Conservation (phyloP, 2,113 vertebrate genomes). For the Camelus bactrianus region DNA sequence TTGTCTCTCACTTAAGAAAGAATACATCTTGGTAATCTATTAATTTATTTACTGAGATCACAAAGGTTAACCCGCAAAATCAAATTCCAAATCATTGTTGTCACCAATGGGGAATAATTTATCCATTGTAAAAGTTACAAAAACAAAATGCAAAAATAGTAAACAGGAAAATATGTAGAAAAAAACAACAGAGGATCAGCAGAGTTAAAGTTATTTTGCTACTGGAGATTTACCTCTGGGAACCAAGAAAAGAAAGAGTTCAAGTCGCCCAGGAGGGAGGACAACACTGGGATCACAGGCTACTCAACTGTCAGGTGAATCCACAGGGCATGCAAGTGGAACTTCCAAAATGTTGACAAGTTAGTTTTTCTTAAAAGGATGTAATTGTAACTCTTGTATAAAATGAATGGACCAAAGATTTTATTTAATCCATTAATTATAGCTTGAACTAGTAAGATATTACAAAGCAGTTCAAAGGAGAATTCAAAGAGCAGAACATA, state of each 20-base stretch:
- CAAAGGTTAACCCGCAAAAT: background rate
- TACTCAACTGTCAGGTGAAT: background rate
- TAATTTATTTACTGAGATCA: background rate
- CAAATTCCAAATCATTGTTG: background rate
- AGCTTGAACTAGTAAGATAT: background rate
- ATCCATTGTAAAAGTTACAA: background rate
- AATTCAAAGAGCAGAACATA: slow-evolving; percentile 23
- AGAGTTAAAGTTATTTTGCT: background rate
- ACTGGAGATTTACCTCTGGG: background rate
- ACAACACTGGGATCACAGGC: background rate
- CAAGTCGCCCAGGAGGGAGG: background rate
- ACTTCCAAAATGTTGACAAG: background rate
- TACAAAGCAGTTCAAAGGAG: background rate
- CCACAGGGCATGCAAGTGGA: background rate
- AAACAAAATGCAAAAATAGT: background rate
- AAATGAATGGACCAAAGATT: background rate
- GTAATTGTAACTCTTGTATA: background rate
- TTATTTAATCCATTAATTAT: slow-evolving; percentile 5
- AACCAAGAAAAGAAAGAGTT: background rate
- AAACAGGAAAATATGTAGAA: background rate
- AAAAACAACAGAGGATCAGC: background rate
- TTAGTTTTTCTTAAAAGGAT: slow-evolving; percentile 8
- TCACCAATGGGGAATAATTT: background rate
- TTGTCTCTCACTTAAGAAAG: background rate
- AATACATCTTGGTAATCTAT: background rate